Conservation (phyloP, 2,797 vertebrate genomes). For the Sternarchorhynchus goeldii region DNA sequence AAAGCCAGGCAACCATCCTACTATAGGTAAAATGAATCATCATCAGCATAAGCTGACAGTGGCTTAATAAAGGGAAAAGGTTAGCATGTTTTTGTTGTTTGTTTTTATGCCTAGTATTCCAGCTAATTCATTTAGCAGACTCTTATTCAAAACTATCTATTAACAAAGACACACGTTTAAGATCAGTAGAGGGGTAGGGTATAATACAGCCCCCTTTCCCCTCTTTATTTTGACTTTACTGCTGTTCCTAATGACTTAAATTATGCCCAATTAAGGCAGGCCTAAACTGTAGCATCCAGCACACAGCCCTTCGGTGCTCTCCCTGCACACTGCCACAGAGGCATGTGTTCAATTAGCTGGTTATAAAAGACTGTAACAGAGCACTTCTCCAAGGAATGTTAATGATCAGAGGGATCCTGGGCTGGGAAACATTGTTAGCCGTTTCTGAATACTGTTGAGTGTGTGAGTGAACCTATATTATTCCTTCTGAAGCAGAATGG, state of each 20-base stretch:
- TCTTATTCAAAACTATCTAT: background rate
- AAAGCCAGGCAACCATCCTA: conserved; percentile 29
- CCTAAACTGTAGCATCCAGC: conserved; percentile 65
- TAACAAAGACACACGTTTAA: conserved; percentile 67
- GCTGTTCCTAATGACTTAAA: conserved; percentile 74
- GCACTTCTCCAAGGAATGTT: conserved; percentile 76
- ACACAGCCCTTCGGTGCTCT: conserved; percentile 63
- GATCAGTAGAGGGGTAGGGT: conserved; percentile 51
- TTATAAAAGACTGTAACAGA: conserved; percentile 71
- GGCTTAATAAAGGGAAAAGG: background rate
- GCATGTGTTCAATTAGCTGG: conserved; percentile 77
- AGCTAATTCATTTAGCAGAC: background rate
- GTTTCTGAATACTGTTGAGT: conserved; percentile 23
- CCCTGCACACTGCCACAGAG: conserved; percentile 69
- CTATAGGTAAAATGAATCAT: conserved; percentile 43
- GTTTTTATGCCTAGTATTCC: conserved; percentile 1
- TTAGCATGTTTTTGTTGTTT: conserved; percentile 18
- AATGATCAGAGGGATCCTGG: conserved; percentile 77
- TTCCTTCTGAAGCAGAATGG: conserved; percentile 68
- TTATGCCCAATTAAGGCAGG: conserved; percentile 73
- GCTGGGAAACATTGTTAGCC: conserved; percentile 67
- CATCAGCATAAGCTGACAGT: background rate
- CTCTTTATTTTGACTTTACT: conserved; percentile 65
- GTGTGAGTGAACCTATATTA: conserved; percentile 29
- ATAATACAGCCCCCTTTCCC: conserved; percentile 58